phyloP scores from a whole-genome alignment of 1,140 invertebrate species.

The Doryteuthis pealeii region DNA sequence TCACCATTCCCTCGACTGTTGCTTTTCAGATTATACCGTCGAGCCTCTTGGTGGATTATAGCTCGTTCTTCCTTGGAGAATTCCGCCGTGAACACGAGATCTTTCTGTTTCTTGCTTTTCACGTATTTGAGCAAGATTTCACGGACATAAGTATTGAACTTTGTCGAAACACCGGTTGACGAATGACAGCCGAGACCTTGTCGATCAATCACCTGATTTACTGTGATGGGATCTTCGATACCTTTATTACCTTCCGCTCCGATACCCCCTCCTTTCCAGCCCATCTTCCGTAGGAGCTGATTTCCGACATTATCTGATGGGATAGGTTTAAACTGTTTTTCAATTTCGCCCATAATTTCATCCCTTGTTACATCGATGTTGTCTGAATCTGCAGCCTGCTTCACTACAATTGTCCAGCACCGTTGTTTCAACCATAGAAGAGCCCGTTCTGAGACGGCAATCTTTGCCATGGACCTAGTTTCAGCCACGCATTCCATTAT shows the following conservation, averaged over 20 bases:
- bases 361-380: slow-evolving; percentile 36
- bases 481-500: slow-evolving; percentile 26
- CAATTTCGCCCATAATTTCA: slow-evolving; percentile 62
- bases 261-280: slow-evolving; percentile 77
- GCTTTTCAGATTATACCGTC: slow-evolving; percentile 63
- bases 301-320: slow-evolving; percentile 66
- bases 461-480: slow-evolving; percentile 33
- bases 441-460: slow-evolving; percentile 29
- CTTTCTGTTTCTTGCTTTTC: slow-evolving; percentile 55
- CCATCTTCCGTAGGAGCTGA: slow-evolving; percentile 78
- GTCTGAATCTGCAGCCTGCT: slow-evolving; percentile 62
- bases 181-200: slow-evolving; percentile 43
- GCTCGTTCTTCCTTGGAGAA: slow-evolving; percentile 74
- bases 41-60: slow-evolving; percentile 64
- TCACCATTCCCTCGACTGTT: slow-evolving; percentile 65
- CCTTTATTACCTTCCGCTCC: slow-evolving; percentile 69
- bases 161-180: slow-evolving; percentile 33
- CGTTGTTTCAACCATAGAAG: slow-evolving; percentile 36
- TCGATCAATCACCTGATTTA: slow-evolving; percentile 42
- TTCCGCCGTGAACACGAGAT: slow-evolving; percentile 69
- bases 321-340: slow-evolving; percentile 40
- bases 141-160: slow-evolving; percentile 36
- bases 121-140: slow-evolving; percentile 43
- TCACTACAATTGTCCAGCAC: slow-evolving; percentile 63
- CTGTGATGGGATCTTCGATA: slow-evolving; percentile 67